A percentile compares a stretch with the other conserved stretches of the same genome.
These are phyloP conservation scores for Gnatocerus cornutus DNA, from an alignment of 2,888 invertebrate species.

Conservation along the genomic window DNA sequence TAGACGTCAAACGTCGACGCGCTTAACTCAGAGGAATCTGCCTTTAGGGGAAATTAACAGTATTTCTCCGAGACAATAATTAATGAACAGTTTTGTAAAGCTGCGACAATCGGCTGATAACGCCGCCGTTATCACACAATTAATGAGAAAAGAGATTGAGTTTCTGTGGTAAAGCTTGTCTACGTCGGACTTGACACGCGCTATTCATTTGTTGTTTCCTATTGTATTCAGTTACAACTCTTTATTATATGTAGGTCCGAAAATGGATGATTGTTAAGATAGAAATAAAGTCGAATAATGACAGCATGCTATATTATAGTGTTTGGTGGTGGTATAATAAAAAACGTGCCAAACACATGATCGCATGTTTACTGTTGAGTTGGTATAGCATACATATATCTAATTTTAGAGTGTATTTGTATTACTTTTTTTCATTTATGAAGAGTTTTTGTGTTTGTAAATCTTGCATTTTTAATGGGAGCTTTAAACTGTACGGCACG, in stretches of 20 bases:
- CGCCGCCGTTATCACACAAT: slow-evolving; percentile 66
- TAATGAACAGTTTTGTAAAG: slow-evolving; percentile 67
- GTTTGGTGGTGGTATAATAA: neutral
- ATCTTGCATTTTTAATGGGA: slow-evolving; percentile 20
- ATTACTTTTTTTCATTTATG: slow-evolving; percentile 6
- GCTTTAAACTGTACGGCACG: slow-evolving; percentile 20
- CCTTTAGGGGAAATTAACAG: slow-evolving; percentile 66
- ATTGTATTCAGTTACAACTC: slow-evolving; percentile 48
- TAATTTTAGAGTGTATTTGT: slow-evolving; percentile 7
- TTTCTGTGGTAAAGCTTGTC: slow-evolving; percentile 59
- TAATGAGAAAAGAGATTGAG: slow-evolving; percentile 67
- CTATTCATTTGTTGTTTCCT: slow-evolving; percentile 57
- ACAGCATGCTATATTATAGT: neutral
- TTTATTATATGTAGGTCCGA: slow-evolving; percentile 18
- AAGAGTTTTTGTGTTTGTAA: slow-evolving; percentile 8
- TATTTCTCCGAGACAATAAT: slow-evolving; percentile 68
- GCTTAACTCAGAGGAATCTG: slow-evolving; percentile 14
- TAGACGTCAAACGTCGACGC: neutral
- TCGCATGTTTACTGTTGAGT: slow-evolving; percentile 6
- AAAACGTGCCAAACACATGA: slow-evolving; percentile 6
- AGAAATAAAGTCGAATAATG: neutral
- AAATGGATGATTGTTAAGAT: slow-evolving; percentile 7
- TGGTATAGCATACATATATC: neutral
- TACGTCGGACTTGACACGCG: slow-evolving; percentile 54
- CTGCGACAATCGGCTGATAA: slow-evolving; percentile 66